Percentiles rank a stretch among this genome's conserved stretches.
Conservation (phyloP, 2,888 invertebrate species). For the Timandra comae region DNA sequence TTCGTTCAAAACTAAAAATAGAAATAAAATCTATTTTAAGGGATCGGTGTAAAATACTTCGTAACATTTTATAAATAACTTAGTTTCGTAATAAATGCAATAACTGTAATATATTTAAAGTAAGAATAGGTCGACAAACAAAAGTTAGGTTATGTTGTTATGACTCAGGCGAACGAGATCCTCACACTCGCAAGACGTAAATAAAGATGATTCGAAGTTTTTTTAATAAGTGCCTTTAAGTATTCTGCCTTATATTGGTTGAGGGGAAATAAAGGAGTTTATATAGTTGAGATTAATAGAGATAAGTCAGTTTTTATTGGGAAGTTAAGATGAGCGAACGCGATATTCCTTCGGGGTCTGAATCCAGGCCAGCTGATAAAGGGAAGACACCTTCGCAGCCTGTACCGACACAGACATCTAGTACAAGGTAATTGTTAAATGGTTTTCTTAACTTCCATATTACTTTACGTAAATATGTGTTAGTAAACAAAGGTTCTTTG, state of each 20-base stretch:
- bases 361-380: slow-evolving; percentile 42
- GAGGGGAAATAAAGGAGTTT: slow-evolving; percentile 34
- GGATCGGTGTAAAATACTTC: slow-evolving; percentile 1
- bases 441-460: too few relatives aligned
- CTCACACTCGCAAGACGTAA: too few relatives aligned
- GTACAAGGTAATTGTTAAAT: too few relatives aligned
- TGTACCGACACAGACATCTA: too few relatives aligned
- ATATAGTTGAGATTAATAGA: slow-evolving; percentile 18
- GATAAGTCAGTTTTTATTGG: slow-evolving; percentile 33
- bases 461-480: too few relatives aligned
- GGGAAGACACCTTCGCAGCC: slow-evolving; percentile 45
- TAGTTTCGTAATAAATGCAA: not conserved
- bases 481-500: too few relatives aligned
- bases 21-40: slow-evolving; percentile 17
- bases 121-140: slow-evolving; percentile 24
- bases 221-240: slow-evolving; percentile 42
- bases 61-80: slow-evolving; percentile 5
- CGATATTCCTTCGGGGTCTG: slow-evolving; percentile 48
- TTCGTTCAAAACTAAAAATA: slow-evolving; percentile 26
- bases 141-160: slow-evolving; percentile 56
- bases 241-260: slow-evolving; percentile 54
- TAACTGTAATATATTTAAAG: slow-evolving; percentile 5
- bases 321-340: slow-evolving; percentile 54
- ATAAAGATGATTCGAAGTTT: slow-evolving; percentile 53
- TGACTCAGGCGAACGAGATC: slow-evolving; percentile 48